These are phyloP conservation scores for Archaeoteleia sp. DNA, from an alignment of 2,888 invertebrate species.

Conservation along the genomic window DNA sequence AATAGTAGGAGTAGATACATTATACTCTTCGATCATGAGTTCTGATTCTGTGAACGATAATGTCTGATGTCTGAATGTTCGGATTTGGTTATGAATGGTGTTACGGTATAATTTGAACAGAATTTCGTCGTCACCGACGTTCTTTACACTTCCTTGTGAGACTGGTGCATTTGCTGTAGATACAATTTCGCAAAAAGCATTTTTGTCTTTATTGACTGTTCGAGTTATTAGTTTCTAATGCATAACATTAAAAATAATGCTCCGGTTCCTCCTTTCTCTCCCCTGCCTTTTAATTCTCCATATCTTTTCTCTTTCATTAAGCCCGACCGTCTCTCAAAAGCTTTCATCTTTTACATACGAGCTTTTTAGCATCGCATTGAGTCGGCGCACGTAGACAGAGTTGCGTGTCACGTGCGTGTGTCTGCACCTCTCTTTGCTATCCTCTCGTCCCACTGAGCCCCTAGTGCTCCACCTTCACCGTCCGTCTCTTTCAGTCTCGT, in stretches of 20 bases:
- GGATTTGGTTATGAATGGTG: too few species aligned
- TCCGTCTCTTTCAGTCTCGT: slow-evolving; percentile 30
- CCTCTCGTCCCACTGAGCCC: too few species aligned
- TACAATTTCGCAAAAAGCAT: too few species aligned
- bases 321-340: slow-evolving; percentile 67
- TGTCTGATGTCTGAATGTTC: too few species aligned
- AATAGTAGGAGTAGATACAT: too few species aligned
- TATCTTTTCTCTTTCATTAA: slow-evolving; percentile 50
- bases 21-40: too few species aligned
- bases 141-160: too few species aligned
- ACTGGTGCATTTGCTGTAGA: too few species aligned
- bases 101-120: too few species aligned
- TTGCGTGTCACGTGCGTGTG: slow-evolving; percentile 60
- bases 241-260: slow-evolving; percentile 57
- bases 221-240: slow-evolving; percentile 30
- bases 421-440: slow-evolving; percentile 45
- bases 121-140: too few species aligned
- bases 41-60: too few species aligned
- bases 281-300: slow-evolving; percentile 46
- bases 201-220: neutral
- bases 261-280: slow-evolving; percentile 45
- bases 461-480: slow-evolving; percentile 27
- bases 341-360: slow-evolving; percentile 72
- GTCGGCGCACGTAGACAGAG: slow-evolving; percentile 59
- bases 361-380: slow-evolving; percentile 73